A percentile compares a stretch with the other conserved stretches of the same genome.
These are phyloP conservation scores for Plutella xylostella DNA, from an alignment of 2,888 invertebrate species.

Conservation along the genomic window DNA sequence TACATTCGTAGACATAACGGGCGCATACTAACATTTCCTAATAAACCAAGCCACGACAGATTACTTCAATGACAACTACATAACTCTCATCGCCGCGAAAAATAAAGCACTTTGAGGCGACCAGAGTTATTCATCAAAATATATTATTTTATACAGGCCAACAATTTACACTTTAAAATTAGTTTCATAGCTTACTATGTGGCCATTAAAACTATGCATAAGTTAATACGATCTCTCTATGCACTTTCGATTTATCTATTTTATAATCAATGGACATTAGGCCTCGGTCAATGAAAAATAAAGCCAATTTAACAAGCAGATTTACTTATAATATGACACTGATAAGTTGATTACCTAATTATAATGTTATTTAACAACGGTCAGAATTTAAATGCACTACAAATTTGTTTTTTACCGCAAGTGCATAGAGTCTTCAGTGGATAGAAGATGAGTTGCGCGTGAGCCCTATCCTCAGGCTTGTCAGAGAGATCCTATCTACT, in stretches of 20 bases:
- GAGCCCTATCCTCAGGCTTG: background rate
- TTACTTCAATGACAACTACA: conserved; percentile 16
- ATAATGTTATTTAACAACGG: background rate
- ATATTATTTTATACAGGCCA: conserved; percentile 52
- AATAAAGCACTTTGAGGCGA: conserved; percentile 48
- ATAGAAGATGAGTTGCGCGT: too few relatives aligned
- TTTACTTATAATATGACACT: too few relatives aligned
- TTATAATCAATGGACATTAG: conserved; percentile 15
- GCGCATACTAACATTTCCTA: too few relatives aligned
- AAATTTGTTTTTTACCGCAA: conserved; percentile 19
- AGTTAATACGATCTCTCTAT: conserved; percentile 21
- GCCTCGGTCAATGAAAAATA: conserved; percentile 19
- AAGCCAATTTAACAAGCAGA: background rate
- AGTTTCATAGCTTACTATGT: too few relatives aligned
- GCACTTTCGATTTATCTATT: conserved; percentile 29
- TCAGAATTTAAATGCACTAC: background rate
- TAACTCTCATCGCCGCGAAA: conserved; percentile 38
- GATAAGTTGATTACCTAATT: too few relatives aligned
- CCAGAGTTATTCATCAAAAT: conserved; percentile 44
- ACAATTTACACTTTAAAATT: too few relatives aligned
- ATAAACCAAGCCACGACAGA: conserved; percentile 25
- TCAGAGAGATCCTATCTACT: background rate
- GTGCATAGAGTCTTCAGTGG: conserved; percentile 25
- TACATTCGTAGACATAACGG: too few relatives aligned
- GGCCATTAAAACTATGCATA: conserved; percentile 13